A percentile compares a stretch with the other conserved stretches of the same genome.
Conservation (phyloP, 1,140 invertebrate species). For the Dendroctonus valens region DNA sequence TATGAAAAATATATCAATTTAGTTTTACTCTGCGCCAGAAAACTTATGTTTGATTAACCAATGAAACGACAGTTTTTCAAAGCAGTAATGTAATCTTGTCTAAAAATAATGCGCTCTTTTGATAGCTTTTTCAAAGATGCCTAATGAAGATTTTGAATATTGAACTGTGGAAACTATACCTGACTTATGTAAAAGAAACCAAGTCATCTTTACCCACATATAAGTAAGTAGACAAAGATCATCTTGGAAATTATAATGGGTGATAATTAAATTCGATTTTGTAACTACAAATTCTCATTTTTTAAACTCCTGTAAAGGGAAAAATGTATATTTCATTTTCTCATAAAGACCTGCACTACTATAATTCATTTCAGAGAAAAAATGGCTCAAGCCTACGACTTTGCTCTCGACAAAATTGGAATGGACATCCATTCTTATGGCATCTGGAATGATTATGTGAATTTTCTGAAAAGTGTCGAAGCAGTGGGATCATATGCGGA, state of each 20-base stretch:
- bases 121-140: slow-evolving; percentile 94
- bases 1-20: background rate
- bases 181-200: slow-evolving; percentile 97
- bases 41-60: slow-evolving; percentile 40
- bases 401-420: slow-evolving; percentile 98
- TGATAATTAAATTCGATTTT: too few species aligned
- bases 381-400: slow-evolving; percentile 99
- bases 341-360: too few species aligned
- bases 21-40: slow-evolving; percentile 35
- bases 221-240: slow-evolving; percentile 70
- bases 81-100: background rate
- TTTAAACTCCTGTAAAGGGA: too few species aligned
- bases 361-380: slow-evolving; percentile 77
- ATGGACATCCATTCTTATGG: slow-evolving; percentile 95
- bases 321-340: background rate
- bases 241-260: background rate
- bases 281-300: too few species aligned
- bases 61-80: slow-evolving; percentile 28
- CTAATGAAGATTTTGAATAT: slow-evolving; percentile 98
- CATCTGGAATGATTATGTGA: slow-evolving; percentile 98
- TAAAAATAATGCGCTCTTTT: slow-evolving; percentile 30
- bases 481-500: slow-evolving; percentile 98
- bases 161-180: slow-evolving; percentile 97
- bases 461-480: slow-evolving; percentile 95
- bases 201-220: slow-evolving; percentile 91